Conservation (phyloP, 2,888 invertebrate genomes). For the Halocaridina rubra region DNA sequence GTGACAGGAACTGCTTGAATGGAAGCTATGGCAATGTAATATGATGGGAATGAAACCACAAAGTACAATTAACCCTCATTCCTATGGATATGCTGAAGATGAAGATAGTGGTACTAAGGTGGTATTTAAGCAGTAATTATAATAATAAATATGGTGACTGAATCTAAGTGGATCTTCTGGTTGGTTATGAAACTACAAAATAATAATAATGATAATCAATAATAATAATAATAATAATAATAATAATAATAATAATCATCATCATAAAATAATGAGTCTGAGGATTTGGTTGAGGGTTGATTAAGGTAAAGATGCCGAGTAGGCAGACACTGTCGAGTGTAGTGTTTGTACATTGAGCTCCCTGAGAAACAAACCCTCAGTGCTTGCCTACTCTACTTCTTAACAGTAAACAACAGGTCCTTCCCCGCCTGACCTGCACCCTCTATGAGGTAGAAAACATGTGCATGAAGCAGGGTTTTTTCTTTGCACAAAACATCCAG, state of each 20-base stretch:
- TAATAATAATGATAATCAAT: too few relatives aligned
- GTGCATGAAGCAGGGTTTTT: conserved; percentile 56
- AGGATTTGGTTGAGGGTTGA: not conserved
- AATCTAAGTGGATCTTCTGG: too few relatives aligned
- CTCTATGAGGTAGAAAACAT: conserved; percentile 56
- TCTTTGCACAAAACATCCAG: conserved; percentile 42
- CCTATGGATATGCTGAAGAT: too few relatives aligned
- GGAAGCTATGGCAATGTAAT: conserved; percentile 29
- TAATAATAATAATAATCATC: too few relatives aligned
- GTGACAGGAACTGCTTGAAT: conserved; percentile 52
- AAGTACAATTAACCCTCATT: too few relatives aligned
- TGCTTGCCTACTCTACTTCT: conserved; percentile 37
- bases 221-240: too few relatives aligned
- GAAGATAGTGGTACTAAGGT: too few relatives aligned
- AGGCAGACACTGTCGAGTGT: conserved; percentile 43
- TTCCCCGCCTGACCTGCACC: conserved; percentile 50
- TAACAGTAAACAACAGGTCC: conserved; percentile 40
- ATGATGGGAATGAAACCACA: not conserved
- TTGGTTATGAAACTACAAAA: too few relatives aligned
- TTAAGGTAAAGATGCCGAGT: conserved; percentile 18
- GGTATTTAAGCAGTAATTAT: too few relatives aligned
- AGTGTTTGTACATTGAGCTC: conserved; percentile 60
- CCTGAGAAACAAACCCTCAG: conserved; percentile 55
- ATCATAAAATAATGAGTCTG: not conserved
- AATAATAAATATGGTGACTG: too few relatives aligned